These are phyloP conservation scores for Sus cebifrons DNA, from an alignment of 2,797 vertebrate genomes.

Conservation along the genomic window DNA sequence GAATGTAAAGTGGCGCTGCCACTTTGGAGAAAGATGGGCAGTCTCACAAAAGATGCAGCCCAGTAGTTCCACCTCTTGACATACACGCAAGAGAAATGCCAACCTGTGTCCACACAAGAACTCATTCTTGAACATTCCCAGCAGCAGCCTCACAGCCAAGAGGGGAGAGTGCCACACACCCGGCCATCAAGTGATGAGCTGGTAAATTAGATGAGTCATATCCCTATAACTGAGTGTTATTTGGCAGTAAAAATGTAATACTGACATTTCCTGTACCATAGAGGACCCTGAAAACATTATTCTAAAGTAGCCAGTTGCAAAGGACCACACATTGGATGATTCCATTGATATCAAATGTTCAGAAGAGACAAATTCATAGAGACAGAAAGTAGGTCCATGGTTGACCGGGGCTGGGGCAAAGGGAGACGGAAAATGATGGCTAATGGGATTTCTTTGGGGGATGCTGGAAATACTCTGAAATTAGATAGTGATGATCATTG, in stretches of 20 bases:
- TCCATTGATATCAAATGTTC: neutral
- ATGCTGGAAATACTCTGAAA: neutral
- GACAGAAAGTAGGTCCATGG: too few relatives aligned
- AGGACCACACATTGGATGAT: accelerated
- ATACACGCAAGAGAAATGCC: neutral
- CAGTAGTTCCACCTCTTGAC: accelerated
- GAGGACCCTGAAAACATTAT: too few relatives aligned
- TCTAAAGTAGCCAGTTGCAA: neutral
- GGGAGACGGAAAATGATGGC: too few relatives aligned
- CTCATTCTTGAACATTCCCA: neutral
- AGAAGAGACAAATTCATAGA: neutral
- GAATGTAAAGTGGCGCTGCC: too few relatives aligned
- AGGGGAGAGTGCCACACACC: too few relatives aligned
- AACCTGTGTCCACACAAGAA: too few relatives aligned
- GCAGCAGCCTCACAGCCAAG: too few relatives aligned
- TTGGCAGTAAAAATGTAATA: neutral
- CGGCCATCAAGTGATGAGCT: too few relatives aligned
- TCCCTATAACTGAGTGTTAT: accelerated
- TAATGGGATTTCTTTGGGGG: too few relatives aligned
- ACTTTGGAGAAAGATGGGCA: neutral
- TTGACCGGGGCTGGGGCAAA: too few relatives aligned
- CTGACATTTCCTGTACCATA: neutral
- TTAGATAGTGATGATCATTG: too few relatives aligned
- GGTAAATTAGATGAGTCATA: too few relatives aligned
- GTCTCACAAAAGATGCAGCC: neutral